phyloP scores from a whole-genome alignment of 2,797 vertebrate species.

The Lepilemur ruficaudatus region DNA sequence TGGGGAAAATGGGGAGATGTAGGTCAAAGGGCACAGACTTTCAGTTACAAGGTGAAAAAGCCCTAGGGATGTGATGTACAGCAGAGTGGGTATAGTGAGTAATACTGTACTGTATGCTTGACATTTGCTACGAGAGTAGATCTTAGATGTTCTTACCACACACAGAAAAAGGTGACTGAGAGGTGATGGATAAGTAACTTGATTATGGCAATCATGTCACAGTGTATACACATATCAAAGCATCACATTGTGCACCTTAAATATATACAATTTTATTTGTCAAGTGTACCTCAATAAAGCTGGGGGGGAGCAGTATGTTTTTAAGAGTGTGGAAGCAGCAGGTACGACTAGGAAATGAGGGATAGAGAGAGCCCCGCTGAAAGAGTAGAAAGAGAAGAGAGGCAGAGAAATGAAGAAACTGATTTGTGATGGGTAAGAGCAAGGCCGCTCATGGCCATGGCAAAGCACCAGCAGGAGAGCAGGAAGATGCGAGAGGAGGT shows the following conservation, averaged over 20 bases:
- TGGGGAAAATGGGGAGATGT: background rate
- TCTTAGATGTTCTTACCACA: background rate
- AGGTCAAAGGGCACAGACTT: background rate
- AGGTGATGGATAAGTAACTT: background rate
- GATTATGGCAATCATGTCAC: background rate
- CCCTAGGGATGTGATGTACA: background rate
- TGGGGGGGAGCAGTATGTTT: background rate
- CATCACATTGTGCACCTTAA: background rate
- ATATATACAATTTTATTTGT: background rate
- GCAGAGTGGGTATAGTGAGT: too few relatives aligned
- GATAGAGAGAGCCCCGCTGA: too few relatives aligned
- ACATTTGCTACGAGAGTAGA: background rate
- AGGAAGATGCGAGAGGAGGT: background rate
- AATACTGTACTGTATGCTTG: background rate
- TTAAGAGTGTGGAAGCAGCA: background rate
- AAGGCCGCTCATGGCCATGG: background rate
- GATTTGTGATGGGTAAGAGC: background rate
- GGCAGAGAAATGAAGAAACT: background rate
- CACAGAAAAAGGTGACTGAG: background rate
- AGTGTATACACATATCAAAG: background rate
- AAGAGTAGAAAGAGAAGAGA: background rate
- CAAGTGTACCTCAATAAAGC: too few relatives aligned
- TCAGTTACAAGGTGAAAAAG: too few relatives aligned
- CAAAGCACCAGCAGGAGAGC: background rate
- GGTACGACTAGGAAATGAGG: background rate